Base-by-base conservation (phyloP, 30 jellyfish, hydroid and myxozoan species). In the Morbakka virulenta region DNA sequence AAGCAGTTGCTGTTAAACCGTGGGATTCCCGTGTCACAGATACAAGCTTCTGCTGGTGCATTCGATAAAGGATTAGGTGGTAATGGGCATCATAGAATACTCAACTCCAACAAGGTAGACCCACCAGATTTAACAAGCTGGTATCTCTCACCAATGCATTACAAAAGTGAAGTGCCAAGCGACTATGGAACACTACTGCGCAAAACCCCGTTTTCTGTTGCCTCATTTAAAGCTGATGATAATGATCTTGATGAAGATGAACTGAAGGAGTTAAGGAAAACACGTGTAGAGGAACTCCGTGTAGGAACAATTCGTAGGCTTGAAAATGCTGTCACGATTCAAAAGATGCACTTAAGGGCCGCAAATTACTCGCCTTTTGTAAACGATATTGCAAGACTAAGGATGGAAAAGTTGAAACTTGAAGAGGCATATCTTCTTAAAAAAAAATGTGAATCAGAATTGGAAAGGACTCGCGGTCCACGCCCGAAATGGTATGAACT, bases 381-480 rank as follows among this genome's bases (percentile, higher is more conserved):
- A 35, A 4, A 35, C 4, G 89, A 89, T 64, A 78, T 89, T 0
- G 82, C 84, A 0, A 71, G 62, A 47, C 79, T 89, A 36, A 74
- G 70, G 52, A 67, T 36, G 23, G 91, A 89, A 50, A 74, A 83
- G 33, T 63, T 89, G 67, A 82, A 78, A 21, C 86, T 89, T 12
- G 97, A 89, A 83, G 97, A 89, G 52, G 87, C 94, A 2, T 83
- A 89, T 50, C 49, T 89, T 27, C 29, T 82, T 27, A 83, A 89
- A 74, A 14, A 50, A 76, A 82, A 67, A 72, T 89, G 97, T 57
- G 63, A 83, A 36, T 86, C 81, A 11, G 97, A 89, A 67, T 69
- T 89, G 1, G 97, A 89, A 67, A 83, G 82, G 30, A 89, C 97
- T 20, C 62, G 97, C 53, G 95, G 94, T 21, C 97, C 97, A 25